Conservation (phyloP, 2,888 invertebrate genomes). For the Sarcophaga rosellei region DNA sequence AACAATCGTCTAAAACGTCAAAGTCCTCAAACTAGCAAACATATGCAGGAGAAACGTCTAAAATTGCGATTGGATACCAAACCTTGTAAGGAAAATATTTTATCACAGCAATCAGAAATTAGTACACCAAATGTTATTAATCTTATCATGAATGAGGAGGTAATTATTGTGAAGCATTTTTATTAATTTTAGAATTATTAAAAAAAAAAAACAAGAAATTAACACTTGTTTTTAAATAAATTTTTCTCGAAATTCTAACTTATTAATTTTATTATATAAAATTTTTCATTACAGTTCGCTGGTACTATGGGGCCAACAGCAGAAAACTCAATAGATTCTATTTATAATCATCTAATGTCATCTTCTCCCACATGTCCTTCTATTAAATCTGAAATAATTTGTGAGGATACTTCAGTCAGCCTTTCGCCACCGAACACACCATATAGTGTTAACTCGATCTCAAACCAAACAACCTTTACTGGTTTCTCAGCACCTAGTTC, state of each 20-base stretch:
- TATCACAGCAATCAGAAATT: slow-evolving; percentile 36
- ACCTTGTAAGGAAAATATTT: slow-evolving; percentile 32
- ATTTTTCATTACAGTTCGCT: neutral
- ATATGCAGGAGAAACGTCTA: slow-evolving; percentile 72
- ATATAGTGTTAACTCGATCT: slow-evolving; percentile 71
- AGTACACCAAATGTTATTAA: slow-evolving; percentile 60
- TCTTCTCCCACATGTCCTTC: slow-evolving; percentile 50
- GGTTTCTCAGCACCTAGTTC: slow-evolving; percentile 73
- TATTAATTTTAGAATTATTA: too few species aligned
- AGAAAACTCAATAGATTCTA: slow-evolving; percentile 55
- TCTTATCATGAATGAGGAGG: slow-evolving; percentile 43
- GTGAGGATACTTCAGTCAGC: slow-evolving; percentile 52
- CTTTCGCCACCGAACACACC: slow-evolving; percentile 72
- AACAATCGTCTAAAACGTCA: slow-evolving; percentile 49
- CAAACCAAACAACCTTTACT: slow-evolving; percentile 69
- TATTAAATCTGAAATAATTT: slow-evolving; percentile 48
- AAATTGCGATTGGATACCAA: slow-evolving; percentile 70
- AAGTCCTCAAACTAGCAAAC: slow-evolving; percentile 31
- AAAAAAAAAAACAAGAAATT: too few species aligned
- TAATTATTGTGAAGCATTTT: slow-evolving; percentile 11
- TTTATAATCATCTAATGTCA: slow-evolving; percentile 54
- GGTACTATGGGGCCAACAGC: slow-evolving; percentile 17
- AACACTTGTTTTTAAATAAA: neutral
- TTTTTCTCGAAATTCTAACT: too few species aligned
- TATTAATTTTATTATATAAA: too few species aligned